Evolutionary conservation across 2,113 vertebrate species (phyloP), one percentile per base, ranked within the genome.

Genomic region (Lethenteron camtschaticum): DNA sequence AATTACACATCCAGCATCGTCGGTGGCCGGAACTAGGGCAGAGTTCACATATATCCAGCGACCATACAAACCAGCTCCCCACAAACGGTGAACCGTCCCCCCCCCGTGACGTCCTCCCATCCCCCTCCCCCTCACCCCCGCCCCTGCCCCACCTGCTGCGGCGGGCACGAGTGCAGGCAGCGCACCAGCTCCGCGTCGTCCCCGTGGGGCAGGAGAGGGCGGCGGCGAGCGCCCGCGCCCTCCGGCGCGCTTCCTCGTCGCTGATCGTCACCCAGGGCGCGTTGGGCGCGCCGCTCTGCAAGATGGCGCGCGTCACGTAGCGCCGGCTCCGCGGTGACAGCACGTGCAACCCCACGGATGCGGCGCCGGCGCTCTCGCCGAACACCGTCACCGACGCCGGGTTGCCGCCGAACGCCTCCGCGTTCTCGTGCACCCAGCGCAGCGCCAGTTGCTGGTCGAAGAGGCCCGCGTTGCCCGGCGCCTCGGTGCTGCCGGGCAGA

Each of bases 331-430:
- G 81, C 1, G 85, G 81, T 24, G 86, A 87, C 41, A 95, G 71
- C 4, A 91, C 75, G 69, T 92, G 89, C 76, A 86, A 80, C 2
- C 88, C 87, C 2, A 87, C 82, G 0, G 89, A 90, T 16, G 87
- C 89, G 0, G 78, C 89, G 0, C 90, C 90, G 0, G 90, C 89
- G 1, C 89, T 95, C 74, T 95, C 89, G 2, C 89, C 89, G 70
- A 95, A 95, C 68, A 95, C 81, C 20, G 89, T 92, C 73, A 92
- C 87, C 59, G 82, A 79, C 20, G 70, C 82, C 1, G 89, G 82
- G 73, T 90, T 86, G 3, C 89, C 89, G 4, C 89, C 89, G 8
- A 95, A 95, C 59, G 74, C 74, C 1, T 80, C 82, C 68, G 87
- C 81, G 73, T 95, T 92, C 59, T 79, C 79, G 71, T 85, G 86